phyloP scores from a whole-genome alignment of 2,797 vertebrate genomes.

The Girardinus metallicus region DNA sequence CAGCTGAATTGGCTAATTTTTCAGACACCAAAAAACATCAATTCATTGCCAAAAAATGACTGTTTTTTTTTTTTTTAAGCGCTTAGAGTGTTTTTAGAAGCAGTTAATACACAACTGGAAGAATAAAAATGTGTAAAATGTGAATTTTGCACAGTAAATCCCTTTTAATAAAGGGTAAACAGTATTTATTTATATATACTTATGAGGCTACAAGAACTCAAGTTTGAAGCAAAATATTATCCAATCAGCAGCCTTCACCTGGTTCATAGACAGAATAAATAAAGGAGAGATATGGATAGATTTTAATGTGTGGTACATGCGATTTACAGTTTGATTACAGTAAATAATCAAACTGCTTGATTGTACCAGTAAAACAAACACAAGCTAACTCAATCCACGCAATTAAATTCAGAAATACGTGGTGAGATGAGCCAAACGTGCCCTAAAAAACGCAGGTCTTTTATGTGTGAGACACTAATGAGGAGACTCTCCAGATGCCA shows the following conservation, averaged over 20 bases:
- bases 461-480: slow-evolving; percentile 66
- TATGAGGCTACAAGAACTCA: not conserved
- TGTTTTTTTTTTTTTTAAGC: too few species aligned
- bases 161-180: not conserved
- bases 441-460: slow-evolving; percentile 2
- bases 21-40: too few species aligned
- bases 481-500: slow-evolving; percentile 76
- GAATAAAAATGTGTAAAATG: too few species aligned
- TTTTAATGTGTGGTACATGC: slow-evolving; percentile 13
- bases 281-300: slow-evolving; percentile 7
- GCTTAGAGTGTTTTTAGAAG: too few species aligned
- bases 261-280: not conserved
- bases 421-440: slow-evolving; percentile 26
- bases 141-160: not conserved
- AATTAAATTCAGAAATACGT: slow-evolving; percentile 17
- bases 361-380: slow-evolving; percentile 13
- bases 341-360: slow-evolving; percentile 26
- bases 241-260: not conserved
- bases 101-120: too few species aligned
- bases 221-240: not conserved
- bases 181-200: not conserved
- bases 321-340: slow-evolving; percentile 9
- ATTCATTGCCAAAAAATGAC: too few species aligned
- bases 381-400: slow-evolving; percentile 4
- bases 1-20: too few species aligned